Evolutionary conservation across 1,140 invertebrate genomes (phyloP), one percentile per base, ranked within the genome.

Genomic region (Drosophila repleta): DNA sequence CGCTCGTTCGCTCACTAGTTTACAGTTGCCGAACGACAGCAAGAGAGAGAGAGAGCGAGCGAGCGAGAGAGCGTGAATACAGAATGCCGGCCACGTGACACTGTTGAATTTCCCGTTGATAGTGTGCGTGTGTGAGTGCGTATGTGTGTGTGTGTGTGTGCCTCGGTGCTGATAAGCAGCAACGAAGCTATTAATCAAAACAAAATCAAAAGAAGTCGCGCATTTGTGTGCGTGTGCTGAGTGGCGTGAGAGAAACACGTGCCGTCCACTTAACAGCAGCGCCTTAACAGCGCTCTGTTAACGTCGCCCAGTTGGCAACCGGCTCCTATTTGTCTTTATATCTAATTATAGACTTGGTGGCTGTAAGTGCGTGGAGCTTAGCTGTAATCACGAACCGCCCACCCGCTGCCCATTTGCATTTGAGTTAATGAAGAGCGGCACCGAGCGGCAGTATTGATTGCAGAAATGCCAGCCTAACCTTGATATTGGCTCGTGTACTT

Each of bases 121-220:
- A 29, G n/a, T 51, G 8, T 56, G 52, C 24, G 32, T 63, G 48
- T 61, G 66, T 57, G 71, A 49, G 24, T 56, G 61, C 3, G 35
- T 0, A n/a, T n/a, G 6, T 37, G 52, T 72, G 51, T 35, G 52
- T 57, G 52, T 35, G 32, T 41, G 64, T 24, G 52, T 29, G 37
- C n/a, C 32, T 51, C n/a, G 7, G n/a, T 15, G 39, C 39, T 87
- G 77, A 83, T 83, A 83, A 83, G 82, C 71, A 69, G 52, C 77
- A 77, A 79, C 89, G 89, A 90, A 90, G 52, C 74, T 87, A 82
- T 90, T 90, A 90, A 90, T 90, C 89, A 90, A 90, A 90, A 90
- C 89, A 90, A 90, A 90, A 80, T 82, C 82, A 83, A 90, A 87
- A 90, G 89, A 52, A 61, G 13, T 4, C 46, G 35, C 45, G 43